These are phyloP conservation scores for Drosophila atripex DNA, from an alignment of 2,888 invertebrate species.

Conservation along the genomic window DNA sequence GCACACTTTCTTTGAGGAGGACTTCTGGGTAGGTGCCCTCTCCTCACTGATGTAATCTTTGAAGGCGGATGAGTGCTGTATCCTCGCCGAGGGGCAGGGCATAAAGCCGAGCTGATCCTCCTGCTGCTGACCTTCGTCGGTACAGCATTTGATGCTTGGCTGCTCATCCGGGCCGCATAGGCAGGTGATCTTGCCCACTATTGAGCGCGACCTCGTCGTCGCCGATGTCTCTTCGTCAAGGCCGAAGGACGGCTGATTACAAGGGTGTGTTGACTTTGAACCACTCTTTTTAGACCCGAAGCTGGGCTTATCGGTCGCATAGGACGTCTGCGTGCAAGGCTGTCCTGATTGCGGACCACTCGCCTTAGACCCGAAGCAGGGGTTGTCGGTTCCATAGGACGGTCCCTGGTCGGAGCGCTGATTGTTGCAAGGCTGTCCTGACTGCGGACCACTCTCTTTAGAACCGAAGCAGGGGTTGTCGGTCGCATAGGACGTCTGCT, in stretches of 20 bases:
- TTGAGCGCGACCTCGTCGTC: constrained; percentile 56
- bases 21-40: background rate
- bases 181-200: constrained; percentile 63
- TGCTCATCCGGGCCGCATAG: constrained; percentile 49
- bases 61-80: constrained; percentile 17
- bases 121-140: background rate
- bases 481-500: too few relatives aligned
- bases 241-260: constrained; percentile 46
- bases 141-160: background rate
- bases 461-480: too few relatives aligned
- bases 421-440: too few relatives aligned
- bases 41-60: background rate
- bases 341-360: background rate
- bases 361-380: background rate
- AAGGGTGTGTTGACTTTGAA: background rate
- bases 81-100: constrained; percentile 6
- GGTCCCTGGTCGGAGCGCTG: too few relatives aligned
- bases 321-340: constrained; percentile 36
- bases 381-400: too few relatives aligned
- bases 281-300: background rate
- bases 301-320: constrained; percentile 11
- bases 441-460: too few relatives aligned
- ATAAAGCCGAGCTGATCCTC: background rate
- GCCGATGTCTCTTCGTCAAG: constrained; percentile 50
- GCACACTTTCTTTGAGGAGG: background rate